These are phyloP conservation scores for Perodicticus potto DNA, from an alignment of 2,797 vertebrate genomes.

Conservation along the genomic window DNA sequence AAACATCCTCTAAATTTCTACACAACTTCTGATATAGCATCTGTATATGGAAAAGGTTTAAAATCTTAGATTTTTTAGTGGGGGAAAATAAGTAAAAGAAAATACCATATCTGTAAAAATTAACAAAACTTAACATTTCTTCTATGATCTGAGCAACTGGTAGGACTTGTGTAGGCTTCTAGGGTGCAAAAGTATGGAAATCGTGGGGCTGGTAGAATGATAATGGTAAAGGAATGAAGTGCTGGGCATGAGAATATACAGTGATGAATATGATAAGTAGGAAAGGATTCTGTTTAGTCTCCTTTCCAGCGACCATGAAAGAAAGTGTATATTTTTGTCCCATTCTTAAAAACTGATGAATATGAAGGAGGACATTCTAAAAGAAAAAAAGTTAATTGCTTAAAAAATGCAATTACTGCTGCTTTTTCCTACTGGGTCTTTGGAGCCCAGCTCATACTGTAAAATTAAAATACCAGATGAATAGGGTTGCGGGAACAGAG, in stretches of 20 bases:
- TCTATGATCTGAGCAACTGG: not conserved
- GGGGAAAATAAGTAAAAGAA: not conserved
- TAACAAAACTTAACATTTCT: constrained; percentile 43
- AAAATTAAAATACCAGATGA: constrained; percentile 59
- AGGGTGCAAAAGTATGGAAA: not conserved
- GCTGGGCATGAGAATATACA: not conserved
- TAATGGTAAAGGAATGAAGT: not conserved
- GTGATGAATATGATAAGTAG: constrained; percentile 5
- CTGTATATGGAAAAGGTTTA: not conserved
- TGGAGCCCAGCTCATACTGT: constrained; percentile 30
- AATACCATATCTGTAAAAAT: constrained; percentile 26
- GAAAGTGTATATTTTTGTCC: constrained; percentile 37
- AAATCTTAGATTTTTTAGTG: not conserved
- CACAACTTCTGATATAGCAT: not conserved
- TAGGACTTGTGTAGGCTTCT: not conserved
- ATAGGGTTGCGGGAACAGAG: not conserved
- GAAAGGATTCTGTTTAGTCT: constrained; percentile 1
- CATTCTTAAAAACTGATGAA: constrained; percentile 50
- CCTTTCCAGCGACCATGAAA: constrained; percentile 11
- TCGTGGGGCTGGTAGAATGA: not conserved
- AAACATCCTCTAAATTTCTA: constrained; percentile 1
- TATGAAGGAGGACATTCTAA: constrained; percentile 24
- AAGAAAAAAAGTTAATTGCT: constrained; percentile 63
- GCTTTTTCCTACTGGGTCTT: constrained; percentile 58
- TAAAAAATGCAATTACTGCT: constrained; percentile 20